A percentile compares a stretch with the other conserved stretches of the same genome.
Evolutionary conservation across 2,797 vertebrate species (phyloP).

Genomic region (Falco peregrinus): DNA sequence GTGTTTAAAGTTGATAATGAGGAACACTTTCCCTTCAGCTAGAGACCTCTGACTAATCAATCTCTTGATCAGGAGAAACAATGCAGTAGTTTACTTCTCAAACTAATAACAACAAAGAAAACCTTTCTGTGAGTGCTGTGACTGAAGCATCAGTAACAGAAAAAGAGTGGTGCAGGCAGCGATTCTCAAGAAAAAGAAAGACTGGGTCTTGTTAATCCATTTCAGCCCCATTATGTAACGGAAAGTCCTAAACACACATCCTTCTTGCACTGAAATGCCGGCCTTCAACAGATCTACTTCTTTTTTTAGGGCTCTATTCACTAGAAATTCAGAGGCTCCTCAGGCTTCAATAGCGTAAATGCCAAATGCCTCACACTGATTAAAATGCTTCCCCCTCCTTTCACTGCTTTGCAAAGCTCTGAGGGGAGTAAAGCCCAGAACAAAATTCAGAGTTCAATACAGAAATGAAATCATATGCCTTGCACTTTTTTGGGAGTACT

Average conservation of each 20-base stretch:
- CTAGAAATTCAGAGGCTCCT: constrained; percentile 46
- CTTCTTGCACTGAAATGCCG: constrained; percentile 54
- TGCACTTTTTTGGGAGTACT: neutral
- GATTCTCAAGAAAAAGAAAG: constrained; percentile 73
- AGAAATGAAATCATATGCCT: constrained; percentile 11
- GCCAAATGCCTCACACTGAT: constrained; percentile 45
- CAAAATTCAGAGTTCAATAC: neutral
- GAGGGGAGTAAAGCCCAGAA: neutral
- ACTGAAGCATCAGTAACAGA: constrained; percentile 72
- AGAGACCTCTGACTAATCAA: constrained; percentile 66
- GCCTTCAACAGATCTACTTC: constrained; percentile 56
- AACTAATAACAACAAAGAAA: constrained; percentile 67
- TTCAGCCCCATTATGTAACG: constrained; percentile 68
- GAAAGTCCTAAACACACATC: constrained; percentile 67
- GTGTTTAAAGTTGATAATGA: constrained; percentile 70
- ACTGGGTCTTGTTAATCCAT: constrained; percentile 70
- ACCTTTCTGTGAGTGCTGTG: constrained; percentile 65
- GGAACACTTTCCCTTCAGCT: constrained; percentile 52
- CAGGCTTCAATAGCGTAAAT: constrained; percentile 49
- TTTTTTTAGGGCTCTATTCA: constrained; percentile 72
- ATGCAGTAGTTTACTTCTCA: constrained; percentile 67
- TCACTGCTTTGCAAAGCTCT: neutral
- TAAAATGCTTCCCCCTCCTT: constrained; percentile 15
- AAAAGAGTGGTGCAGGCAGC: constrained; percentile 60
- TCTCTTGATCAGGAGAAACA: constrained; percentile 62